Evolutionary conservation across 2,888 invertebrate species (phyloP).

Genomic region (Melieria omissa): DNA sequence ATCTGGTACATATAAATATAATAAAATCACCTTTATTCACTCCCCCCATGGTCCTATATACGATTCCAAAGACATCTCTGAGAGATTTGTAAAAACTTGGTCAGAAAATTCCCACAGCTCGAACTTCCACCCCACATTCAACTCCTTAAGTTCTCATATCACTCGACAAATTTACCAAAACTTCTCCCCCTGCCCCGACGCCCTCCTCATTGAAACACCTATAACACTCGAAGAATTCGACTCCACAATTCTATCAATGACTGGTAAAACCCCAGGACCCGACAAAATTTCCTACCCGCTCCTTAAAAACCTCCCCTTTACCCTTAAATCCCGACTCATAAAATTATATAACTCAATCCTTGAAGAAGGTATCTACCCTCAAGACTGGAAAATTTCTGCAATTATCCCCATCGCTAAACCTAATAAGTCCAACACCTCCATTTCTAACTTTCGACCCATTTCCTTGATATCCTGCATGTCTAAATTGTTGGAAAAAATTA

Average conservation of each 20-base stretch:
- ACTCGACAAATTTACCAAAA: background rate
- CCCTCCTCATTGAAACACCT: background rate
- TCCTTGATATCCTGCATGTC: background rate
- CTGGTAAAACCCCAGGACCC: background rate
- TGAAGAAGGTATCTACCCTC: background rate
- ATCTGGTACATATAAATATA: background rate
- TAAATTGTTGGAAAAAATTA: background rate
- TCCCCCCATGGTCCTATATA: background rate
- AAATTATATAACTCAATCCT: background rate
- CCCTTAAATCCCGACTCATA: conserved; percentile 4
- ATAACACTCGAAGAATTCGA: conserved; percentile 8
- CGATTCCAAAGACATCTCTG: background rate
- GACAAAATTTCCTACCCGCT: conserved; percentile 10
- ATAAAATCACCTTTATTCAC: background rate
- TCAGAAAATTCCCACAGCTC: background rate
- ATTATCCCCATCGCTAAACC: background rate
- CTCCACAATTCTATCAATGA: background rate
- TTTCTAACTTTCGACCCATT: background rate
- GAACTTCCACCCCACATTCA: background rate
- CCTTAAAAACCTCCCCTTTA: conserved; percentile 6
- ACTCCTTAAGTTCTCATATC: background rate
- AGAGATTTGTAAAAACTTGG: background rate
- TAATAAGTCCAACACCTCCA: background rate
- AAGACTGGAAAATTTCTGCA: conserved; percentile 2
- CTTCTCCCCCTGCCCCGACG: background rate